These are phyloP conservation scores for Sminthurides aquaticus DNA, from an alignment of 2,888 invertebrate species.

Conservation along the genomic window DNA sequence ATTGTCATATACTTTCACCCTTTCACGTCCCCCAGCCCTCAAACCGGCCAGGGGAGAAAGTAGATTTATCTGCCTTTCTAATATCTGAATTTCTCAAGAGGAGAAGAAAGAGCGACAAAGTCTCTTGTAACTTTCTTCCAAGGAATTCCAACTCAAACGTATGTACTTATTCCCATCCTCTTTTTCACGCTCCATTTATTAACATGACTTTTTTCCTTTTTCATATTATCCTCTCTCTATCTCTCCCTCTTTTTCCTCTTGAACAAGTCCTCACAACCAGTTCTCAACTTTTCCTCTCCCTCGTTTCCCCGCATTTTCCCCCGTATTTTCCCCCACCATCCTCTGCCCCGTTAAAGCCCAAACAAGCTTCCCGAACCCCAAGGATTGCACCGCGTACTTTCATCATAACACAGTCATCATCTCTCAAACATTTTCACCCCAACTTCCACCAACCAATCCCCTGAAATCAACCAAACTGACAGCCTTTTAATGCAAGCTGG, in stretches of 20 bases:
- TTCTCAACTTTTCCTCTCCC: constrained; percentile 9
- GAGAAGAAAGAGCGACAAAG: neutral
- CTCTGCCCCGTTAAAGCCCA: too few species aligned
- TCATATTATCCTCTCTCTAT: constrained; percentile 16
- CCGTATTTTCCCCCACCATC: neutral
- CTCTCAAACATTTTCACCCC: too few species aligned
- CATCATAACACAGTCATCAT: too few species aligned
- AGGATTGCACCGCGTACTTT: too few species aligned
- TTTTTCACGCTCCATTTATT: constrained; percentile 42
- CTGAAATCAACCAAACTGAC: too few species aligned
- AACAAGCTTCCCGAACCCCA: too few species aligned
- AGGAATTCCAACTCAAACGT: neutral
- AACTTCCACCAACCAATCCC: too few species aligned
- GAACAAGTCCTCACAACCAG: constrained; percentile 8
- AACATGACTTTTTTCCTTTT: constrained; percentile 36
- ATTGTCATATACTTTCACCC: neutral
- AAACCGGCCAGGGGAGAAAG: neutral
- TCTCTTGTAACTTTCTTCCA: neutral
- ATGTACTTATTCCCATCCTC: constrained; percentile 19
- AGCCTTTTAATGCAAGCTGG: too few species aligned
- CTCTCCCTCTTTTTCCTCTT: constrained; percentile 10
- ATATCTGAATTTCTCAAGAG: neutral
- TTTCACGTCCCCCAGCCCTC: neutral
- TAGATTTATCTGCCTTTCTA: constrained; percentile 2
- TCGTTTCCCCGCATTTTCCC: constrained; percentile 6